Base-by-base conservation (phyloP, 1,140 invertebrate species). In the Ostrea denselamellosa region DNA sequence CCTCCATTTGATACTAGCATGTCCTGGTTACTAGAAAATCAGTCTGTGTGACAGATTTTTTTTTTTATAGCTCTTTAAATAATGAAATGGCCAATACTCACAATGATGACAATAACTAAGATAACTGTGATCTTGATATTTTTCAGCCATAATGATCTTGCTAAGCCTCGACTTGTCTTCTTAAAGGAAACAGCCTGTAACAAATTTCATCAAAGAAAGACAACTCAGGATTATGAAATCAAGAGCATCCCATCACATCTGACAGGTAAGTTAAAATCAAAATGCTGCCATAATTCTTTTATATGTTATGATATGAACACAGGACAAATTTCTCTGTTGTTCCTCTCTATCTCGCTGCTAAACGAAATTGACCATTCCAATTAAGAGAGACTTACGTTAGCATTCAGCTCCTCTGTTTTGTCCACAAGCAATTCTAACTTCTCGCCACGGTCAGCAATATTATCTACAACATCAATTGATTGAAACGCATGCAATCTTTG, bases 81-180 rank as follows among this genome's bases (percentile, higher is more conserved):
- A 44, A 44, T 2, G 34, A 44, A 44, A 44, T 44, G 34, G 1
- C 12, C 28, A 14, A 9, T 71, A 94, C 96, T 96, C 95, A 98
- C 96, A 87, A 97, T 95, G 88, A 97, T 95, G 85, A 98, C 96
- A 65, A 96, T 90, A 34, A 95, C 96, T 92, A 98, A 95, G 87
- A 98, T 97, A 3, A 98, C 96, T 90, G 98, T 98, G 92, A 98
- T 96, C 94, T 98, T 98, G 2, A 98, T 96, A 94, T 98, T 98
- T 95, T 98, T 98, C 98, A 98, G 98, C 95, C 98, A 99, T 93
- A 98, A 96, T 25, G 97, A 97, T 34, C 97, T 95, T 71, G 98
- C 97, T 22, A 99, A 94, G 90, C 97, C 98, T 92, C 97, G 96
- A 91, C 98, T 98, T 0, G 97, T 97, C 91, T 97, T 97, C 91